These are phyloP conservation scores for Sebastolobus altivelis DNA, from an alignment of 2,797 vertebrate genomes.

Conservation along the genomic window DNA sequence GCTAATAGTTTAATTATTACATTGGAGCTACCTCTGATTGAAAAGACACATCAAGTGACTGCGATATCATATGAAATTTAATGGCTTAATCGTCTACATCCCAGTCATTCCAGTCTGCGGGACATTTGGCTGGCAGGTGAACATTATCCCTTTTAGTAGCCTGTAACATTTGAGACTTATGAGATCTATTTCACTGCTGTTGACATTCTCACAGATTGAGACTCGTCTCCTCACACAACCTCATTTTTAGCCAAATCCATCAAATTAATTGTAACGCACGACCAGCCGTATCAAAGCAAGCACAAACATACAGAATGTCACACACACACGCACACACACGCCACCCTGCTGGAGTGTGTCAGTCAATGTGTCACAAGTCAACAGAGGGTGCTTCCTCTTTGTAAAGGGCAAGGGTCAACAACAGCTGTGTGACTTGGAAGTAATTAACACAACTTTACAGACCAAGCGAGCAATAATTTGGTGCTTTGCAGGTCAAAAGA, in stretches of 20 bases:
- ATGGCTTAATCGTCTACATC: conserved; percentile 75
- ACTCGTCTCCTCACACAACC: conserved; percentile 52
- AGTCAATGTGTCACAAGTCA: conserved; percentile 52
- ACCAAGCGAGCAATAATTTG: conserved; percentile 14
- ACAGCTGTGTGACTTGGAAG: conserved; percentile 70
- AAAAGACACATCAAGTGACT: conserved; percentile 53
- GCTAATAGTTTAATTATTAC: conserved; percentile 43
- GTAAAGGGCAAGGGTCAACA: conserved; percentile 69
- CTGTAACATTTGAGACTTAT: conserved; percentile 72
- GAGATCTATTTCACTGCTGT: conserved; percentile 72
- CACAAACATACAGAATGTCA: conserved; percentile 11
- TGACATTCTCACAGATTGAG: conserved; percentile 67
- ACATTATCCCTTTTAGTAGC: conserved; percentile 61
- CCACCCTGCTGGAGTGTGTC: conserved; percentile 29
- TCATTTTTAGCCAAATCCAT: conserved; percentile 43
- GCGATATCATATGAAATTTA: conserved; percentile 62
- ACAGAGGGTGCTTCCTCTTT: conserved; percentile 59
- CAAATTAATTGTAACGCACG: conserved; percentile 31
- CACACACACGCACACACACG: background rate
- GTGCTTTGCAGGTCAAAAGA: conserved; percentile 29
- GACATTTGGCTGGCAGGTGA: conserved; percentile 76
- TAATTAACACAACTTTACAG: conserved; percentile 65
- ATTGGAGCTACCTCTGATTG: conserved; percentile 43
- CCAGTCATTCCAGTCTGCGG: conserved; percentile 64
- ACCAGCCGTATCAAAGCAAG: conserved; percentile 13